Evolutionary conservation across 1,140 invertebrate genomes (phyloP).

Genomic region (Panagrolaimus sp.): DNA sequence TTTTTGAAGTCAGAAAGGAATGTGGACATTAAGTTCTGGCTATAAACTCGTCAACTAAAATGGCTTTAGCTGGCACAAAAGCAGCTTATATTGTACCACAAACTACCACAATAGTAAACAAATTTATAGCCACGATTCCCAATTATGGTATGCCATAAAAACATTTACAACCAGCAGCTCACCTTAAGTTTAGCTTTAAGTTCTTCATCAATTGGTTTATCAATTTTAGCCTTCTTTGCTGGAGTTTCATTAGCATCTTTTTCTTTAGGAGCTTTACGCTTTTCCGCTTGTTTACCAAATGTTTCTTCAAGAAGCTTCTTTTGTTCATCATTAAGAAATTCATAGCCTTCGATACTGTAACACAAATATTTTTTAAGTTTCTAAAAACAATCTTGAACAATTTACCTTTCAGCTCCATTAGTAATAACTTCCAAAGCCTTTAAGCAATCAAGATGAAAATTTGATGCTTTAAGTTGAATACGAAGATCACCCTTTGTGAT

Average conservation of each 20-base stretch:
- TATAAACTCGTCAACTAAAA: too few species aligned
- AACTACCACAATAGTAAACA: too few species aligned
- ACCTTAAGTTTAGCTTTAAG: slow-evolving; percentile 24
- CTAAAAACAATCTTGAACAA: too few species aligned
- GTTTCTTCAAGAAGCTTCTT: slow-evolving; percentile 67
- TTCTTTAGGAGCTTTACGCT: slow-evolving; percentile 31
- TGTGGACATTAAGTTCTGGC: too few species aligned
- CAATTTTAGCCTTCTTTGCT: slow-evolving; percentile 43
- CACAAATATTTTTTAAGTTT: slow-evolving; percentile 17
- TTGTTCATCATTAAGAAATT: slow-evolving; percentile 70
- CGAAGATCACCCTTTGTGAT: slow-evolving; percentile 63
- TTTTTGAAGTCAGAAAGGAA: too few species aligned
- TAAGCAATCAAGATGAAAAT: slow-evolving; percentile 44
- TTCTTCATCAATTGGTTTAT: slow-evolving; percentile 49
- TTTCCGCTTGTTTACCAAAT: slow-evolving; percentile 64
- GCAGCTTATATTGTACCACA: too few species aligned
- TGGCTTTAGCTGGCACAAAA: too few species aligned
- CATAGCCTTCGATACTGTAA: slow-evolving; percentile 69
- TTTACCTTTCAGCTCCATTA: slow-evolving; percentile 16
- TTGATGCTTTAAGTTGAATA: slow-evolving; percentile 26
- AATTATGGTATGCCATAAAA: too few species aligned
- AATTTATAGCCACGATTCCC: too few species aligned
- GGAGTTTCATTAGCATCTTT: slow-evolving; percentile 2
- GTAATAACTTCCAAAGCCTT: slow-evolving; percentile 11
- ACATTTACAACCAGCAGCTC: too few species aligned